Percentiles rank a stretch among this genome's conserved stretches.
These are phyloP conservation scores for Trachops cirrhosus DNA, from an alignment of 2,797 vertebrate species.

Conservation along the genomic window DNA sequence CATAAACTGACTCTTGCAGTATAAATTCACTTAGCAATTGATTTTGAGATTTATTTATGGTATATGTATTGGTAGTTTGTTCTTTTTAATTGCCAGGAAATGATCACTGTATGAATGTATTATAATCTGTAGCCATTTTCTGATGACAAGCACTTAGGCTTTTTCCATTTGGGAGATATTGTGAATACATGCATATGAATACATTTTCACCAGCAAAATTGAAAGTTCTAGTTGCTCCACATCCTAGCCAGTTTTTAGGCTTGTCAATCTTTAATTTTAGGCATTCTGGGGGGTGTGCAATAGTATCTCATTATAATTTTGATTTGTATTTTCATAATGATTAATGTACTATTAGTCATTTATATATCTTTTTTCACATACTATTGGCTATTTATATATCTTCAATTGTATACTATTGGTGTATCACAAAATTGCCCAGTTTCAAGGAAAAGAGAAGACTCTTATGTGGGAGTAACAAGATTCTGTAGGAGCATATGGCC, in stretches of 20 bases:
- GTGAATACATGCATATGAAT: neutral
- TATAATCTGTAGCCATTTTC: neutral
- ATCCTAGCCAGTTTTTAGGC: neutral
- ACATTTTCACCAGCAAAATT: neutral
- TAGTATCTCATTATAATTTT: neutral
- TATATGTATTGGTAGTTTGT: neutral
- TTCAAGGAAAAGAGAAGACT: neutral
- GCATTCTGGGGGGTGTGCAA: neutral
- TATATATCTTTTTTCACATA: neutral
- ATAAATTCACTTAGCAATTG: neutral
- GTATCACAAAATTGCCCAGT: neutral
- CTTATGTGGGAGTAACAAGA: neutral
- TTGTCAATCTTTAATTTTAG: neutral
- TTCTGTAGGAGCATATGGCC: neutral
- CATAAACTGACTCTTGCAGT: neutral
- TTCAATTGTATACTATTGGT: neutral
- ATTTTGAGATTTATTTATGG: neutral
- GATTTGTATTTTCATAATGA: neutral
- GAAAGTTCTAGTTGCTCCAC: neutral
- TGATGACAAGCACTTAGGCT: neutral
- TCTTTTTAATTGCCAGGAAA: neutral
- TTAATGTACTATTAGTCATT: neutral
- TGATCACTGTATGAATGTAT: neutral
- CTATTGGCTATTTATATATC: neutral
- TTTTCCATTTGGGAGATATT: neutral